Evolutionary conservation across 2,113 vertebrate genomes (phyloP).

Genomic region (Gallinago jamesoni): DNA sequence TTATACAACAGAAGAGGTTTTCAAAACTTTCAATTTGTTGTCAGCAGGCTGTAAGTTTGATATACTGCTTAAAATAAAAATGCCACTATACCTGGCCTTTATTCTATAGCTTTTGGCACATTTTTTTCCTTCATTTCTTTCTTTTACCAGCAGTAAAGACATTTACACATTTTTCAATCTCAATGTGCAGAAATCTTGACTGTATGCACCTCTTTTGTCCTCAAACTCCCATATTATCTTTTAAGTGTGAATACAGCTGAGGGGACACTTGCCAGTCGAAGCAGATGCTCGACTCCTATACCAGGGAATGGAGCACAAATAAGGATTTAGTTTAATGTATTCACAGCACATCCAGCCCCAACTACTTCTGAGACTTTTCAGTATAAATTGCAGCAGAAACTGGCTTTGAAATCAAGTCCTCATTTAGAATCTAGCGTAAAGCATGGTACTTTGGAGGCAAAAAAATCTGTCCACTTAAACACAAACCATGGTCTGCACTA

Average conservation of each 20-base stretch:
- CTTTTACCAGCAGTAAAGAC: neutral
- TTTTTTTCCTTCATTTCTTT: neutral
- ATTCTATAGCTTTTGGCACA: neutral
- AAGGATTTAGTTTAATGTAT: neutral
- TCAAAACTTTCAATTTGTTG: neutral
- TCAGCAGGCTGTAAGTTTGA: neutral
- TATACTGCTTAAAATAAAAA: neutral
- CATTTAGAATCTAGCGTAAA: neutral
- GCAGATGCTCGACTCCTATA: slow-evolving; percentile 14
- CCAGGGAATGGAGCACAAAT: neutral
- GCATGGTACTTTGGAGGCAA: neutral
- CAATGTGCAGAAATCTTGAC: neutral
- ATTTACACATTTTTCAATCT: neutral
- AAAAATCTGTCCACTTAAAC: neutral
- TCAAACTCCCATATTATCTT: neutral
- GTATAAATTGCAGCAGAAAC: neutral
- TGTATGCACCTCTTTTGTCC: neutral
- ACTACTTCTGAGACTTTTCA: neutral
- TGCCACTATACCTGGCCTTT: neutral
- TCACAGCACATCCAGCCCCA: neutral
- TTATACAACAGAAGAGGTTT: neutral
- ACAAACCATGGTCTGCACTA: neutral
- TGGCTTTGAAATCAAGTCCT: neutral
- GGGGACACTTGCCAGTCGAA: slow-evolving; percentile 41
- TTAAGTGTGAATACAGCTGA: slow-evolving; percentile 28